Evolutionary conservation across 1,140 invertebrate genomes (phyloP), one percentile per base, ranked within the genome.

Genomic region (Macrobrachium nipponense): DNA sequence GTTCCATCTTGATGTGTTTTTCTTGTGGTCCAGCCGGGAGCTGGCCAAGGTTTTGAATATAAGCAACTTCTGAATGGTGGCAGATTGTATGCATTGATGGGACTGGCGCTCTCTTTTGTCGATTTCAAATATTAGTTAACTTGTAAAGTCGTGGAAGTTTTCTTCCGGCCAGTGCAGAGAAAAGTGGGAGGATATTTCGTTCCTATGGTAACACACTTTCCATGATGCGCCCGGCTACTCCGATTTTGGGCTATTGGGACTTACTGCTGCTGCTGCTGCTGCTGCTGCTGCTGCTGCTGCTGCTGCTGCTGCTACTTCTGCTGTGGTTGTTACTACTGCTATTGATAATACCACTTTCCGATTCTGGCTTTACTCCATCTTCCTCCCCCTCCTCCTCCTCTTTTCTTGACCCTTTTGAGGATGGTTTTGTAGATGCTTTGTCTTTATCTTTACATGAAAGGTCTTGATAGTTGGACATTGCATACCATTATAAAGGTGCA

Each of bases 101-200:
- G 36, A n/a, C 77, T n/a, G 44, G 75, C 43, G 77, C 51, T 60
- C 75, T 76, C 78, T 80, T 82, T 79, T 86, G 84, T 68, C 84
- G 84, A 86, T 86, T 86, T 86, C 84, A 86, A 86, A 86, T 86
- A 86, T 86, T 86, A 86, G 84, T 86, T 80, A 80, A 80, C 64
- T 86, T 86, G 84, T 86, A 80, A 86, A 86, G 72, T 84, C 27
- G 84, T 61, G 66, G 84, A 86, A 86, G 78, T 80, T 86, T 86
- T 86, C 84, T 86, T 80, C 51, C 51, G 51, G 84, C 58, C 17
- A 36, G 64, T 44, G 64, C 64, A 85, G 68, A 64, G 36, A 64
- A 43, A 17, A 12, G 23, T 70, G 68, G 36, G 51, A 51, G 8
- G 51, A 51, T 43, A 27, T 43, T 23, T 20, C 68, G 51, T 51